Evolutionary conservation across 1,140 invertebrate species (phyloP), one percentile per base, ranked within the genome.

Genomic region (Scaptomyza graminum): DNA sequence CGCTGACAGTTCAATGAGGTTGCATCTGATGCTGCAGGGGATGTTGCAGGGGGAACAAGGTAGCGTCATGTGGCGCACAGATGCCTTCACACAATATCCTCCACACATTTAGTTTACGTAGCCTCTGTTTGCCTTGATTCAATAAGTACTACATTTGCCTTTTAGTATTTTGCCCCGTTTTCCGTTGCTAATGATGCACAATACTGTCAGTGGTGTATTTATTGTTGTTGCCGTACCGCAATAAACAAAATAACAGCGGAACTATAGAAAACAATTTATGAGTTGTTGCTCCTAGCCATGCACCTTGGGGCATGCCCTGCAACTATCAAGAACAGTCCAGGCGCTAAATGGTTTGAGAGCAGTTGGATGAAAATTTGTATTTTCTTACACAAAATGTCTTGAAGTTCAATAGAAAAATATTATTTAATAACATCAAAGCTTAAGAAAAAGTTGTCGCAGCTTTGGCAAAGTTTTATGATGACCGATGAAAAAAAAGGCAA

Each of bases 41-140:
- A 37, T 43, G 41, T 18, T 3, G 18, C 18, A 2, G 18, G 18
- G 18, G 18, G 18, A 16, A 67, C 76, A 80, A 84, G 81, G 81
- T 84, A 65, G 70, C 78, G 55, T 62, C 81, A 85, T 85, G 54
- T 85, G 81, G 78, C 41, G 49, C 22, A 51, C 81, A 85, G 74
- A 87, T 85, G 81, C 74, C 50, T 3, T 3, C 31, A 59, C 31
- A 59, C 15, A 15, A 34, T 57, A 56, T 65, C 25, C 62, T 25
- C 25, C 22, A 34, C 18, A 22, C 4, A 22, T n/a, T n/a, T 22
- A 22, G 18, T 22, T 3, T 5, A 31, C 5, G 52, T 12, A 60
- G 31, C 31, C 49, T n/a, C 50, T 55, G 16, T 49, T 22, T 12
- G 22, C 49, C 37, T 44, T 13, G 18, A 54, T 54, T 49, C 34